phyloP scores from a whole-genome alignment of 2,888 invertebrate species.

The Nomada lathburiana region DNA sequence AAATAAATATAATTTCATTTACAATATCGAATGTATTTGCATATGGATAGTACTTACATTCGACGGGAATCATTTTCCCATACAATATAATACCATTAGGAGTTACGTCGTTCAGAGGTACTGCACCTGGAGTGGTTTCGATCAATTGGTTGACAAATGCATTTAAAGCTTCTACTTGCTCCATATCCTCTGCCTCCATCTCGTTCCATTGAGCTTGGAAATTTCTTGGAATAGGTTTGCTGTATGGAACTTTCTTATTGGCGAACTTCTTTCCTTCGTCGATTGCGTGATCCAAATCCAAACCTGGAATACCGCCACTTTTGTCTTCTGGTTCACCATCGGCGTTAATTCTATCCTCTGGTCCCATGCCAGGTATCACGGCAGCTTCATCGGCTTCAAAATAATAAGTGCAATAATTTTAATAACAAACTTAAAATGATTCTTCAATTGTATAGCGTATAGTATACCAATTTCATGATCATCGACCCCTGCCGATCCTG shows the following conservation, averaged over 20 bases:
- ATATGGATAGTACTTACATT: constrained; percentile 85
- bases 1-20: neutral
- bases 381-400: constrained; percentile 89
- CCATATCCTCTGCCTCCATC: constrained; percentile 85
- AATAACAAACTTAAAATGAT: neutral
- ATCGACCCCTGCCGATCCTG: constrained; percentile 90
- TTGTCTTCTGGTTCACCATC: constrained; percentile 81
- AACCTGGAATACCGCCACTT: constrained; percentile 90
- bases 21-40: neutral
- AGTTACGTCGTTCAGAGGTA: constrained; percentile 91
- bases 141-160: constrained; percentile 90
- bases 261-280: constrained; percentile 88
- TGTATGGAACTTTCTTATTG: constrained; percentile 95
- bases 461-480: constrained; percentile 88
- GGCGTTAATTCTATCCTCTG: constrained; percentile 94
- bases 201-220: constrained; percentile 99
- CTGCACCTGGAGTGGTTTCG: constrained; percentile 92
- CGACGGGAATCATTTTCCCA: constrained; percentile 92
- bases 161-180: constrained; percentile 85
- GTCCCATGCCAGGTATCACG: constrained; percentile 98
- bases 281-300: constrained; percentile 91
- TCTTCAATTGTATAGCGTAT: neutral
- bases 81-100: constrained; percentile 93
- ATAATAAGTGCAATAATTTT: constrained; percentile 7
- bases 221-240: constrained; percentile 97